Base-by-base conservation (phyloP, 2,797 vertebrate species). In the Lithobates sylvaticus region DNA sequence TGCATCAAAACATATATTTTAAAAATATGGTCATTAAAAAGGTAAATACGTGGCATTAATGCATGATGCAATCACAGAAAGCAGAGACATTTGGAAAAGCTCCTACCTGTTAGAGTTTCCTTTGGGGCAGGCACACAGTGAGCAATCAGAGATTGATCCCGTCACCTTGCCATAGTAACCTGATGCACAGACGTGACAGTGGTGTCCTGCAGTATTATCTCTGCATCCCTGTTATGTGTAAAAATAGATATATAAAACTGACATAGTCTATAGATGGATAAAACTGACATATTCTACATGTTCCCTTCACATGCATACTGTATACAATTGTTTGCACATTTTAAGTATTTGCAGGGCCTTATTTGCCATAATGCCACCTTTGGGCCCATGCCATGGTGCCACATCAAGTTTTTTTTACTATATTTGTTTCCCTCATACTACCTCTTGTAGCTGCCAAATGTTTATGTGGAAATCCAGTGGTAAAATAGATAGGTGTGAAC, bases 81-180 rank as follows among this genome's bases (percentile, higher is more conserved):
- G 7, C 3, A 8, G 54, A 23, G 1, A 23, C 5, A 61, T 61
- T n/a, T 8, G 3, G 54, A 61, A 61, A 26, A 15, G 65, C 2
- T 67, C 65, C 13, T 93, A 96, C 95, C 95, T 95, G 78, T 90
- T 88, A 36, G 96, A 95, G 88, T 91, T 93, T 79, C 72, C 88
- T 50, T 94, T 95, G 50, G 98, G 98, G 91, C 98, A 99, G 84
- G 96, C 93, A 88, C 98, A 99, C 0, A 88, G 93, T 3, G 96
- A 96, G 87, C 98, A 99, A 92, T 99, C 97, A 0, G 75, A 86
- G 68, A 93, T 84, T 2, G 94, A 95, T 64, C 98, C 97, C 0
- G 6, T 93, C 39, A 98, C 95, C 18, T 91, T 95, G 27, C 97
- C 97, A 0, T 97, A 97, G 92, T 96, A 94, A 70, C 98, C 97